A percentile compares a stretch with the other conserved stretches of the same genome.
These are phyloP conservation scores for Drosophila tani DNA, from an alignment of 1,140 invertebrate genomes.

Conservation along the genomic window DNA sequence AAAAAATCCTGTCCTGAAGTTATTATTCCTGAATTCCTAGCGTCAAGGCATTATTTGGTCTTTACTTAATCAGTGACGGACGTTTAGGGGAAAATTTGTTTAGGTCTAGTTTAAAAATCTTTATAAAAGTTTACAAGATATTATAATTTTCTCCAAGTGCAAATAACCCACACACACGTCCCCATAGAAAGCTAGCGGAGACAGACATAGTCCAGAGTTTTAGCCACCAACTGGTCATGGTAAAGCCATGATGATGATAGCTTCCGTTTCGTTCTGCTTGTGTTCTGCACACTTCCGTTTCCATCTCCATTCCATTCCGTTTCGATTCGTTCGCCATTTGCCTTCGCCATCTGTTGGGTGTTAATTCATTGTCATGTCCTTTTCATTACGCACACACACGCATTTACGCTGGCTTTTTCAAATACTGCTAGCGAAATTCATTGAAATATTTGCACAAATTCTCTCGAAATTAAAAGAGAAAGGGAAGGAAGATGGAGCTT, in stretches of 20 bases:
- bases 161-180: neutral
- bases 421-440: constrained; percentile 9
- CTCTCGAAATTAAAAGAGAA: constrained; percentile 8
- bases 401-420: constrained; percentile 1
- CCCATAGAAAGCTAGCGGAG: constrained; percentile 1
- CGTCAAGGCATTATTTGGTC: neutral
- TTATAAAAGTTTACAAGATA: neutral
- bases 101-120: neutral
- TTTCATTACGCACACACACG: constrained; percentile 71
- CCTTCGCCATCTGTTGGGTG: constrained; percentile 55
- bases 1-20: neutral
- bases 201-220: constrained; percentile 41
- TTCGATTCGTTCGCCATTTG: constrained; percentile 28
- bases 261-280: constrained; percentile 45
- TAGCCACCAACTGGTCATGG: constrained; percentile 42
- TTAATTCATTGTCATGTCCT: constrained; percentile 71
- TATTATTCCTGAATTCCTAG: neutral
- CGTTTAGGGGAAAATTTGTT: neutral
- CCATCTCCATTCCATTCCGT: constrained; percentile 15
- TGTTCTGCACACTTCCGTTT: constrained; percentile 38
- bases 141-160: neutral
- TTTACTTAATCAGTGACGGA: too few species aligned
- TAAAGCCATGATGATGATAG: constrained; percentile 51
- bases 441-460: constrained; percentile 37
- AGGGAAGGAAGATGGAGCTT: neutral